A percentile compares a stretch with the other conserved stretches of the same genome.
Conservation (phyloP, 2,797 vertebrate genomes). For the Eleutherodactylus coqui region DNA sequence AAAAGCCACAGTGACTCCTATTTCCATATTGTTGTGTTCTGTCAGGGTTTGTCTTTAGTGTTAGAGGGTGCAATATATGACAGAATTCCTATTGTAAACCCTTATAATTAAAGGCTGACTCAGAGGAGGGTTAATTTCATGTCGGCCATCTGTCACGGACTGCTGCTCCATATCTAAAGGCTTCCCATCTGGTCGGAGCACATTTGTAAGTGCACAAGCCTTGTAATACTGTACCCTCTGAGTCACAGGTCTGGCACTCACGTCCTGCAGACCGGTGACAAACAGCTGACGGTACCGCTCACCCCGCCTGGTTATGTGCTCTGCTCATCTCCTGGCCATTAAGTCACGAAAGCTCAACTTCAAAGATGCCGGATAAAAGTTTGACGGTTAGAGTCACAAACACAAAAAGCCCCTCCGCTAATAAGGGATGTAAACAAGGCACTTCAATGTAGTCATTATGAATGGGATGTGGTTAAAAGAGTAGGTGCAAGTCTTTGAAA, state of each 20-base stretch:
- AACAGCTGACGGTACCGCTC: conserved; percentile 47
- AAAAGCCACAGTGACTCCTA: neutral
- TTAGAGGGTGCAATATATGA: neutral
- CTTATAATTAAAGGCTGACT: conserved; percentile 56
- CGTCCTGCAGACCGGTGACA: conserved; percentile 41
- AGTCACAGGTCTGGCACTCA: conserved; percentile 54
- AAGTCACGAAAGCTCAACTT: conserved; percentile 46
- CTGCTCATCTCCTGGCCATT: conserved; percentile 22
- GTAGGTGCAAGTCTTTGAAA: conserved; percentile 48
- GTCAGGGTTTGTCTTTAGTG: no score
- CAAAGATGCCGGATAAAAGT: conserved; percentile 48
- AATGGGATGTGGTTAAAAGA: conserved; percentile 54
- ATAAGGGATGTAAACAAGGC: conserved; percentile 58
- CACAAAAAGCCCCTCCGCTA: conserved; percentile 28
- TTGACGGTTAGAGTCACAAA: conserved; percentile 40
- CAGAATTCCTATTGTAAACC: conserved; percentile 6
- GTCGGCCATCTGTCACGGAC: conserved; percentile 40
- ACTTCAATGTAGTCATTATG: conserved; percentile 53
- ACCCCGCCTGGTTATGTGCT: conserved; percentile 6
- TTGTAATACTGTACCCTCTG: conserved; percentile 26
- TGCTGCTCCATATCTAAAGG: conserved; percentile 45
- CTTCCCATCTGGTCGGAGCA: conserved; percentile 30
- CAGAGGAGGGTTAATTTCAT: conserved; percentile 40
- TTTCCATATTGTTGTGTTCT: neutral
- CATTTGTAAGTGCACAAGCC: conserved; percentile 33